Base-by-base conservation (phyloP, 2,113 vertebrate genomes). In the Ciconia maguari region DNA sequence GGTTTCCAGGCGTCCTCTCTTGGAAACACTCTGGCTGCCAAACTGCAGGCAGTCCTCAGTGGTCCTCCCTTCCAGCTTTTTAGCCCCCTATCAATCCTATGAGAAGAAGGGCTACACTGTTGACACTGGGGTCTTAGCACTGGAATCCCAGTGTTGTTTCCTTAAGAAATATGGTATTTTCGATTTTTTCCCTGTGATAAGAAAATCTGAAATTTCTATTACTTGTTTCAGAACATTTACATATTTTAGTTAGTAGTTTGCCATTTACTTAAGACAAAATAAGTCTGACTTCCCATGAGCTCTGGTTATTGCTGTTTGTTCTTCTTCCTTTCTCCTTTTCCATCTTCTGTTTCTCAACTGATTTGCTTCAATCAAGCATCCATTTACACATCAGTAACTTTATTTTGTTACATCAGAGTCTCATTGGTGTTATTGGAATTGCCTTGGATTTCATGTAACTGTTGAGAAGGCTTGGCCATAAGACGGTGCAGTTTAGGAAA, bases 61-160 rank as follows among this genome's bases (percentile, higher is more conserved):
- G 13, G 36, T 38, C 41, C 16, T 65, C 11, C 25, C n/a, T 60
- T 78, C n/a, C 0, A 0, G 3, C 11, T 66, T 83, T 75, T 36
- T 78, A 51, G 19, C 46, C 78, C 19, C 41, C 27, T 52, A 6
- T 42, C 71, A 25, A 36, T 78, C 29, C 49, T 66, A 30, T 2
- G 30, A 89, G 65, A 72, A 78, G 27, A 51, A 68, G 38, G 27
- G 13, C 32, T 85, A 9, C 22, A 21, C 24, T 4, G 4, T 19
- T 90, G 52, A 19, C 7, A 6, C 11, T 82, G 64, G 5, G 8
- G 9, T 69, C 25, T 55, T 91, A 34, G 30, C 49, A 42, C 21
- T 55, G 41, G 54, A 82, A 86, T 86, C 29, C 6, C 27, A 25
- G 7, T 65, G 9, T 18, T 78, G 11, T 44, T 78, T 85, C 62